A percentile compares a stretch with the other conserved stretches of the same genome.
phyloP scores from a whole-genome alignment of 2,888 invertebrate species.

The Ennomos fuscantarius region DNA sequence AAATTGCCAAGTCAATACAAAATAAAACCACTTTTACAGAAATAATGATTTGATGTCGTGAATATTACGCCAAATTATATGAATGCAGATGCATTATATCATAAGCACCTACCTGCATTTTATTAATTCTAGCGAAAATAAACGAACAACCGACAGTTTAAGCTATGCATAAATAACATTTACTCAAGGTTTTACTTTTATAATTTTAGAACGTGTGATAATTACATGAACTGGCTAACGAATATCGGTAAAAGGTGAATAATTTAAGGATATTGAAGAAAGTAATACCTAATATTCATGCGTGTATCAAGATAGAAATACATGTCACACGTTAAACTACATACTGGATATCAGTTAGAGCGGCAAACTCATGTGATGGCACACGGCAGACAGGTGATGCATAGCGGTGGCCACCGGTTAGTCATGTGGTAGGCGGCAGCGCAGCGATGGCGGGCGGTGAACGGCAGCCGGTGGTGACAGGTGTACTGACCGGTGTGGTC shows the following conservation, averaged over 20 bases:
- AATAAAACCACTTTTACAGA: constrained; percentile 8
- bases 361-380: not conserved
- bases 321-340: constrained; percentile 6
- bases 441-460: constrained; percentile 28
- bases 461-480: constrained; percentile 32
- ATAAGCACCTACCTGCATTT: too few relatives aligned
- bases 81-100: constrained; percentile 6
- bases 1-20: too few relatives aligned
- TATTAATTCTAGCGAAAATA: too few relatives aligned
- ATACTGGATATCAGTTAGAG: constrained; percentile 5
- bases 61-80: not conserved
- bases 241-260: constrained; percentile 28
- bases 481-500: constrained; percentile 73
- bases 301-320: constrained; percentile 19
- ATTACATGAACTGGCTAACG: constrained; percentile 25
- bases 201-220: constrained; percentile 39
- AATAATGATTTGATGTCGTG: not conserved
- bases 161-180: too few relatives aligned
- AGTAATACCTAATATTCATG: constrained; percentile 2
- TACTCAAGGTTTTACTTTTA: constrained; percentile 35
- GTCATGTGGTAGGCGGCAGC: constrained; percentile 2
- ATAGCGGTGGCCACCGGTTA: not conserved
- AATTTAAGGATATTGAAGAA: constrained; percentile 6
- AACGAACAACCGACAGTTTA: too few relatives aligned
- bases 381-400: constrained; percentile 2